Evolutionary conservation across 2,113 vertebrate genomes (phyloP).

Genomic region (Galbula dea): DNA sequence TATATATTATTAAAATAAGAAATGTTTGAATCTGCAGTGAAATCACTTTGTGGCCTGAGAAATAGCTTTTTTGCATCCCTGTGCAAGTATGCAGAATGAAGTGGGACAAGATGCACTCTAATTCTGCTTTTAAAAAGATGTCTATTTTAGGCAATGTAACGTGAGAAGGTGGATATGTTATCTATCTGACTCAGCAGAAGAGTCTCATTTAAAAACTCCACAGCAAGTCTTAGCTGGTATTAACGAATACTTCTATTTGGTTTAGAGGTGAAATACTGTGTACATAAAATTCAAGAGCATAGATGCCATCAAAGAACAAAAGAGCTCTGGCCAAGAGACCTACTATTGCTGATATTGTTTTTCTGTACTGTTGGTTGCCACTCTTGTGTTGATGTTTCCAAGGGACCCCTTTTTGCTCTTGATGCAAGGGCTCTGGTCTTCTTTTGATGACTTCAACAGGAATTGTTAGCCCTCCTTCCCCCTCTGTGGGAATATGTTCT

Average conservation of each 20-base stretch:
- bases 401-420: not conserved
- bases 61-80: not conserved
- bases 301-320: not conserved
- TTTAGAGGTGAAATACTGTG: not conserved
- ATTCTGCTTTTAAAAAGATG: not conserved
- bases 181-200: conserved; percentile 50
- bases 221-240: not conserved
- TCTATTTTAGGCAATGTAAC: conserved; percentile 23
- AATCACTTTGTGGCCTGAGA: not conserved
- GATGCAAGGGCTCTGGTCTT: not conserved
- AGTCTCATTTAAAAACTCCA: not conserved
- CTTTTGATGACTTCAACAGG: not conserved
- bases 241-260: not conserved
- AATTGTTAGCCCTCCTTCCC: not conserved
- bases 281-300: not conserved
- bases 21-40: not conserved
- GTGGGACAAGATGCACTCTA: not conserved
- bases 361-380: not conserved
- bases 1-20: not conserved
- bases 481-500: not conserved
- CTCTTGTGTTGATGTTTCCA: not conserved
- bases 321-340: not conserved
- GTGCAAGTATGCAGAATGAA: not conserved
- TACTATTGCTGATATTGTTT: not conserved
- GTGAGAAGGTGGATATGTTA: conserved; percentile 27